phyloP scores from a whole-genome alignment of 2,113 vertebrate species.

The Colaptes auratus region DNA sequence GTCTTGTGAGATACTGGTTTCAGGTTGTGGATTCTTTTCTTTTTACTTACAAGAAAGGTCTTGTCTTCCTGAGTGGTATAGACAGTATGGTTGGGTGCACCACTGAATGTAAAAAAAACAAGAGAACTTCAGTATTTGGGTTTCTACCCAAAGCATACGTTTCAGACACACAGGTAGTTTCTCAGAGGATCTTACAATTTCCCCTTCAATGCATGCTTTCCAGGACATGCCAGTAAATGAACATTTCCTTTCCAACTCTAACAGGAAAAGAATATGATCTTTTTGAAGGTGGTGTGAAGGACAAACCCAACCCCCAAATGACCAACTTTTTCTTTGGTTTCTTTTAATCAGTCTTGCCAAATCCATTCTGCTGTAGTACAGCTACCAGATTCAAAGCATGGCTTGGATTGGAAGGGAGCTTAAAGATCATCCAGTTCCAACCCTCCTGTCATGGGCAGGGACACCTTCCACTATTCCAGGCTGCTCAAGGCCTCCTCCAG shows the following conservation, averaged over 20 bases:
- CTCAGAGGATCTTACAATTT: neutral
- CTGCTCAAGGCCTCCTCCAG: too few relatives aligned
- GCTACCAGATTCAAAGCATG: neutral
- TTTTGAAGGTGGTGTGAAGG: neutral
- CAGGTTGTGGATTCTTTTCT: neutral
- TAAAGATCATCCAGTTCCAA: too few relatives aligned
- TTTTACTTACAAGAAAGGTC: neutral
- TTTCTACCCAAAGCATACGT: neutral
- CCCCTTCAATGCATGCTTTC: neutral
- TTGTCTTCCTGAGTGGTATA: neutral
- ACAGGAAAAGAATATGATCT: neutral
- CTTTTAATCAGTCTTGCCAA: neutral
- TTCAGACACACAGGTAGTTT: neutral
- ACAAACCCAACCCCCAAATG: neutral
- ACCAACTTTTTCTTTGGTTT: neutral
- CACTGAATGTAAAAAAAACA: neutral
- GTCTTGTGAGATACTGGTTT: neutral
- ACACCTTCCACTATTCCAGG: too few relatives aligned
- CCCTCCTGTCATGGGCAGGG: too few relatives aligned
- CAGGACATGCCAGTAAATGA: neutral
- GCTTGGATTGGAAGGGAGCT: too few relatives aligned
- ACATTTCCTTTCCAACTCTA: neutral
- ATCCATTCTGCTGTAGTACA: neutral
- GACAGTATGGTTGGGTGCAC: neutral
- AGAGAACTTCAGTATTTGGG: neutral